These are phyloP conservation scores for Drosophila sucinea DNA, from an alignment of 1,140 invertebrate genomes.

Conservation along the genomic window DNA sequence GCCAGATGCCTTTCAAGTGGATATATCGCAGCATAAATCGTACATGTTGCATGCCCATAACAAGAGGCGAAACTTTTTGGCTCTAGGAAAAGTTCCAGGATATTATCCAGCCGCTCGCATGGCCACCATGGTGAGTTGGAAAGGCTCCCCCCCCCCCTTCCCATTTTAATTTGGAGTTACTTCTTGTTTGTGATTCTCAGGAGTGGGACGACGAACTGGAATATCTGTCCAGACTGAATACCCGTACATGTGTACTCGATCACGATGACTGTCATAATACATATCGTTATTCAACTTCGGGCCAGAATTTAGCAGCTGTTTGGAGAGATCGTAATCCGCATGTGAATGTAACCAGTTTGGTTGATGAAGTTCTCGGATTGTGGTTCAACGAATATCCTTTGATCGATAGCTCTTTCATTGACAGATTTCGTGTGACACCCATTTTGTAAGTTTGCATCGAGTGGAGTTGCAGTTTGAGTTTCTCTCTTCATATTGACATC, in stretches of 20 bases:
- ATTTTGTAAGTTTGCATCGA: slow-evolving; percentile 64
- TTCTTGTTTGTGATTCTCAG: slow-evolving; percentile 26
- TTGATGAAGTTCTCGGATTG: slow-evolving; percentile 64
- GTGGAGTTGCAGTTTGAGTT: no score
- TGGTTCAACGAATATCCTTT: slow-evolving; percentile 76
- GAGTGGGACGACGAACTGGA: slow-evolving; percentile 82
- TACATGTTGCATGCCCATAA: slow-evolving; percentile 76
- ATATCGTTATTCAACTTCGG: slow-evolving; percentile 71
- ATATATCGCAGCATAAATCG: slow-evolving; percentile 58
- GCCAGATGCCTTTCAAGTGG: slow-evolving; percentile 70
- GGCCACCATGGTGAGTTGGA: slow-evolving; percentile 75
- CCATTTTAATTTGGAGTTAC: no score
- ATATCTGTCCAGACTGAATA: slow-evolving; percentile 72
- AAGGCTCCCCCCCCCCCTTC: no score
- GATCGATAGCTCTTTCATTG: slow-evolving; percentile 74
- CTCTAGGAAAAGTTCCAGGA: slow-evolving; percentile 68
- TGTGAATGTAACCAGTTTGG: slow-evolving; percentile 71
- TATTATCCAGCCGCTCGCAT: slow-evolving; percentile 77
- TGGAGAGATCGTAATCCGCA: slow-evolving; percentile 60
- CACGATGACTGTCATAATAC: slow-evolving; percentile 81
- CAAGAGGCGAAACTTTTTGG: slow-evolving; percentile 72
- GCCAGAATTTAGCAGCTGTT: slow-evolving; percentile 74
- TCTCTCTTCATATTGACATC: background rate
- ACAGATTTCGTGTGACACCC: slow-evolving; percentile 63
- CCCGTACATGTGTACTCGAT: slow-evolving; percentile 74